Conservation (phyloP, 2,888 invertebrate genomes). For the Protodeltote pygarga region DNA sequence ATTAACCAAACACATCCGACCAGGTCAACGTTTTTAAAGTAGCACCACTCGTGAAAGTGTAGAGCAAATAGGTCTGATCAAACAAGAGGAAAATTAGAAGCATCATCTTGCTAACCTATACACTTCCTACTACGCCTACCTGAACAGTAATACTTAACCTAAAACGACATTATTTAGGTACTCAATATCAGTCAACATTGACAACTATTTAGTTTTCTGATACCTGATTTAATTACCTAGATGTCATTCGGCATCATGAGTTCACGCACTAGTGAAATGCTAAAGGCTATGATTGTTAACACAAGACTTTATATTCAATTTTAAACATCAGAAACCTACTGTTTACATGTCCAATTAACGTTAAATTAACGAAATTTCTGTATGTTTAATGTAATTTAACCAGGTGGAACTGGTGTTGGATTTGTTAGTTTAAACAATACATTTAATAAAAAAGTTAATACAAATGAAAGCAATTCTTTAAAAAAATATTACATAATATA, state of each 20-base stretch:
- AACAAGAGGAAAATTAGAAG: slow-evolving; percentile 76
- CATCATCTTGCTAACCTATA: slow-evolving; percentile 59
- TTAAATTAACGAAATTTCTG: neutral
- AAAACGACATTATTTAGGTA: slow-evolving; percentile 28
- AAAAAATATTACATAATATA: no score
- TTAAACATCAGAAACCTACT: neutral
- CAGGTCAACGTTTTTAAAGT: slow-evolving; percentile 83
- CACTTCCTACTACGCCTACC: slow-evolving; percentile 54
- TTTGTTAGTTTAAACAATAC: slow-evolving; percentile 26
- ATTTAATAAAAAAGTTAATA: no score
- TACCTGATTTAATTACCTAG: no score
- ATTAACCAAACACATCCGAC: slow-evolving; percentile 74
- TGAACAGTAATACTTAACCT: slow-evolving; percentile 41
- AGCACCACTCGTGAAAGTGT: slow-evolving; percentile 81
- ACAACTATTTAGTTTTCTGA: no score
- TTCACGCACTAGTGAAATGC: no score
- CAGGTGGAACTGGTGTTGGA: slow-evolving; percentile 4
- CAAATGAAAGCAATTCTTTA: no score
- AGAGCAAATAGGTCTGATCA: slow-evolving; percentile 79
- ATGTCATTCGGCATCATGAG: no score
- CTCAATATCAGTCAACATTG: no score
- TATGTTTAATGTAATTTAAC: slow-evolving; percentile 10
- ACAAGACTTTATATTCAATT: neutral
- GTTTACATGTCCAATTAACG: slow-evolving; percentile 3
- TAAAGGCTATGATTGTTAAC: no score